Base-by-base conservation (phyloP, 2,113 vertebrate species). In the Aptenodytes forsteri region DNA sequence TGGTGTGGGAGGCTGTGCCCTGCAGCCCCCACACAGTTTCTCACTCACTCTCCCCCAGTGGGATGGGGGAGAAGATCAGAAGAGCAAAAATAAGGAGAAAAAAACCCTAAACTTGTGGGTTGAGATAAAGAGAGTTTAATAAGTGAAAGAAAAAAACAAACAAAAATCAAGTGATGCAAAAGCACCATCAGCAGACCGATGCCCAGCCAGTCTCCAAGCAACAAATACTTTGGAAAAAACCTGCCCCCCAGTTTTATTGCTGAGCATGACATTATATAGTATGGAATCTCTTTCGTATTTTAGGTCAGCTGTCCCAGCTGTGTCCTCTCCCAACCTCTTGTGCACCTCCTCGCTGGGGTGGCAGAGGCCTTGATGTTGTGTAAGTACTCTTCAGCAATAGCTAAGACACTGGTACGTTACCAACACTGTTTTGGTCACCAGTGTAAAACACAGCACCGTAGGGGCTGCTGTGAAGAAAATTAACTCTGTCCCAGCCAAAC, bases 251-350 rank as follows among this genome's bases (percentile, higher is more conserved):
- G 38, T 77, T 80, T 86, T 46, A 79, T n/a, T 73, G 59, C 73
- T 44, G 23, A 80, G 75, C 19, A 25, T 75, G 87, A 38, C 61
- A 50, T 55, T 56, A 5, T 23, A 47, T 52, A 6, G 49, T 23
- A 36, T 70, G 89, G 93, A 89, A 94, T 94, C 21, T 66, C 54
- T 85, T 7, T 18, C 87, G 87, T 80, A 96, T 97, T 94, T 95
- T 89, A 92, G 87, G 96, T 96, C 95, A 95, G 87, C 95, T 95
- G 95, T 96, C 95, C 93, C 89, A 96, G 91, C 93, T 95, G 83
- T 91, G 89, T 95, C 95, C 83, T 94, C 65, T 79, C 71, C 58
- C 91, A 89, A 47, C 86, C 93, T 88, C 75, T 72, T 76, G 38
- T 83, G 66, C 38, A 40, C 12, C 55, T 55, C 36, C 32, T 88